phyloP scores from a whole-genome alignment of 2,888 invertebrate genomes.

The Ennomos quercinarius region DNA sequence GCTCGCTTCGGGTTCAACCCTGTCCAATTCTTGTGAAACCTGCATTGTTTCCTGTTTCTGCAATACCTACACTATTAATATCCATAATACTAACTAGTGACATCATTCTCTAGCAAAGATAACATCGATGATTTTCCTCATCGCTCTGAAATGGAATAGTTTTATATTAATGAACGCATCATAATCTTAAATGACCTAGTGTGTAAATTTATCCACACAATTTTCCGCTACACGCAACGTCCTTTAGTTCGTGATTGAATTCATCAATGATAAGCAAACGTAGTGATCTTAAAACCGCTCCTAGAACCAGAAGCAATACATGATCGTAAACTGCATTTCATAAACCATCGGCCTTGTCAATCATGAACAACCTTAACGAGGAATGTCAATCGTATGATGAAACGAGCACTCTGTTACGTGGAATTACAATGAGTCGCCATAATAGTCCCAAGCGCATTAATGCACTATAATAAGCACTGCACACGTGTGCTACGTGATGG shows the following conservation, averaged over 20 bases:
- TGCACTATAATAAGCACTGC: constrained; percentile 42
- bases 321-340: constrained; percentile 25
- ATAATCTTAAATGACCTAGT: constrained; percentile 9
- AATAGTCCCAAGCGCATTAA: constrained; percentile 43
- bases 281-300: too few species aligned
- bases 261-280: too few species aligned
- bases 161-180: constrained; percentile 3
- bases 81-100: constrained; percentile 11
- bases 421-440: constrained; percentile 52
- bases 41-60: constrained; percentile 4
- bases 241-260: too few species aligned
- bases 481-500: constrained; percentile 31
- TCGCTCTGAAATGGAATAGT: constrained; percentile 25
- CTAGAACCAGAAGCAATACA: too few species aligned
- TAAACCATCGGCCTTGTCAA: constrained; percentile 44
- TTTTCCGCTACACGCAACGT: neutral
- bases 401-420: constrained; percentile 44
- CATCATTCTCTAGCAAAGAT: constrained; percentile 20
- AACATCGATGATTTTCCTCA: constrained; percentile 31
- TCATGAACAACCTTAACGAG: constrained; percentile 45
- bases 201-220: neutral
- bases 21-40: neutral
- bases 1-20: too few species aligned
- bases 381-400: constrained; percentile 56
- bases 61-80: constrained; percentile 3